phyloP scores from a whole-genome alignment of 1,140 invertebrate genomes.

The Neotoxoptera formosana region DNA sequence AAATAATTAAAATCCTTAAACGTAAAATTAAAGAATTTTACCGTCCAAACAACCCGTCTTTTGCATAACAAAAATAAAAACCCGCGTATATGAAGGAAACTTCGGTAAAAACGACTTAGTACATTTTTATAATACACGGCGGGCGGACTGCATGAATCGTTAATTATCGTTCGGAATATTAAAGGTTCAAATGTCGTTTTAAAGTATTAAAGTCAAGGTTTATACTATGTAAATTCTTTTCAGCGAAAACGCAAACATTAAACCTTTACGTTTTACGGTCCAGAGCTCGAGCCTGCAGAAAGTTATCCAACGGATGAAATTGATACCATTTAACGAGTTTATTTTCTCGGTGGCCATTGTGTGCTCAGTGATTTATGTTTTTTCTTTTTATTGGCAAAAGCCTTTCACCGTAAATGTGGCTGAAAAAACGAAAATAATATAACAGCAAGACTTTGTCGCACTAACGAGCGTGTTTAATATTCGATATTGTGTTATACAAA shows the following conservation, averaged over 20 bases:
- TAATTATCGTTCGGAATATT: background rate
- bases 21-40: background rate
- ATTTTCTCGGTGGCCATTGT: background rate
- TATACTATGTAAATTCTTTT: slow-evolving; percentile 9
- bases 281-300: background rate
- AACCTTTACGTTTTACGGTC: background rate
- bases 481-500: background rate
- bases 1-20: background rate
- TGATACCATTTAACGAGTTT: background rate
- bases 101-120: background rate
- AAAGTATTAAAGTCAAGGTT: background rate
- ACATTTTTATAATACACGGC: background rate
- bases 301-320: background rate
- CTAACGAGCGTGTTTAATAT: no score
- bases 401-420: background rate
- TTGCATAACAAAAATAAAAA: background rate
- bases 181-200: background rate
- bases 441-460: background rate
- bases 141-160: background rate
- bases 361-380: background rate
- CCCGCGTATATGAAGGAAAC: background rate
- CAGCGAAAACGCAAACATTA: background rate
- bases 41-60: background rate
- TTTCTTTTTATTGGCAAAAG: background rate
- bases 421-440: background rate